These are phyloP conservation scores for Rhaphigaster nebulosa DNA, from an alignment of 2,888 invertebrate species.

Conservation along the genomic window DNA sequence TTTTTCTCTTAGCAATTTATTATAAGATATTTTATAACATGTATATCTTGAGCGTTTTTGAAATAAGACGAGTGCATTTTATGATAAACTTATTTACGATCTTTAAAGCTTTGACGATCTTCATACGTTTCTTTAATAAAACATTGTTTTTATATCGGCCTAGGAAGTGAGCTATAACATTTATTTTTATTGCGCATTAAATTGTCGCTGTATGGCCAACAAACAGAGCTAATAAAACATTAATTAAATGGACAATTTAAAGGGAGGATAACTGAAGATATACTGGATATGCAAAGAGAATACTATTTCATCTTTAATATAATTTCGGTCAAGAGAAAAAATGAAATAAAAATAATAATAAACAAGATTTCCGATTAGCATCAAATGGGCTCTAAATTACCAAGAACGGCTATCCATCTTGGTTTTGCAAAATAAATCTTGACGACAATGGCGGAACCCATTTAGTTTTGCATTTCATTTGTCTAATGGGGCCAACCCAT, in stretches of 20 bases:
- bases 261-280: not conserved
- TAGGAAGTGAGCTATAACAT: not conserved
- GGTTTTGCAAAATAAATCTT: slow-evolving; percentile 25
- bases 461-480: slow-evolving; percentile 54
- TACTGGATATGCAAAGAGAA: not conserved
- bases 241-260: too few species aligned
- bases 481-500: slow-evolving; percentile 27
- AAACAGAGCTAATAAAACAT: not conserved
- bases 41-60: not conserved
- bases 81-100: not conserved
- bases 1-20: too few species aligned
- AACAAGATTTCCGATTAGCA: slow-evolving; percentile 55
- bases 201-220: not conserved
- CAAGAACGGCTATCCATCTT: slow-evolving; percentile 29
- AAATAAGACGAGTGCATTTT: not conserved
- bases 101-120: not conserved
- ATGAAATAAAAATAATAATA: not conserved
- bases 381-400: slow-evolving; percentile 51
- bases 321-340: not conserved
- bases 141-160: not conserved
- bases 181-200: not conserved
- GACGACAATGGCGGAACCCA: slow-evolving; percentile 55
- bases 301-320: slow-evolving; percentile 41
- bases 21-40: not conserved
- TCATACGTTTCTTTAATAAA: not conserved